Conservation (phyloP, 2,888 invertebrate species). For the Drosophila diplacantha region DNA sequence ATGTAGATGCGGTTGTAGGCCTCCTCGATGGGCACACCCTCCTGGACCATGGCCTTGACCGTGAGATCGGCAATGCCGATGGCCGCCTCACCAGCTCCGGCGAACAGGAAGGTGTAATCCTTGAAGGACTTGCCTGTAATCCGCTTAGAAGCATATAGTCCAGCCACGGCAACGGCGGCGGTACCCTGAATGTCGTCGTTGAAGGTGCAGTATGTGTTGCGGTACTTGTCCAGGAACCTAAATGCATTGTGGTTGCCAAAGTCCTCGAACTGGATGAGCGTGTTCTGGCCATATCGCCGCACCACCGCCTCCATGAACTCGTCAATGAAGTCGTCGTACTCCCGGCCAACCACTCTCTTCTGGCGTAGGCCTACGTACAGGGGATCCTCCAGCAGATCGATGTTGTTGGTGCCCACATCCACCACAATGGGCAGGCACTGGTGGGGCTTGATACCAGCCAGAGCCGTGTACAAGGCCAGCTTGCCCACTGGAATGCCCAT, state of each 20-base stretch:
- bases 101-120: constrained; percentile 93
- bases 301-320: constrained; percentile 98
- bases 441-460: constrained; percentile 97
- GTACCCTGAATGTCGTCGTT: constrained; percentile 99
- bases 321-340: constrained; percentile 95
- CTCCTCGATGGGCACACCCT: constrained; percentile 81
- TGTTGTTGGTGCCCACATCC: constrained; percentile 96
- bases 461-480: constrained; percentile 94
- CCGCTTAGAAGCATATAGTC: constrained; percentile 81
- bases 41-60: constrained; percentile 91
- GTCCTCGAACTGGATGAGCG: constrained; percentile 95
- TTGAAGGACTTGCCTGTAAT: constrained; percentile 84
- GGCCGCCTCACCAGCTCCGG: constrained; percentile 94
- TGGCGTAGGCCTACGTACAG: constrained; percentile 95
- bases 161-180: constrained; percentile 96
- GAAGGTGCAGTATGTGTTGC: constrained; percentile 95
- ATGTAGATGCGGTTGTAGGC: constrained; percentile 95
- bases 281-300: constrained; percentile 90
- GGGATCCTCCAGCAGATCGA: constrained; percentile 92
- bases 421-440: constrained; percentile 95
- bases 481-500: constrained; percentile 99
- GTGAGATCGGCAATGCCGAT: constrained; percentile 95
- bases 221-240: constrained; percentile 92
- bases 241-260: constrained; percentile 99
- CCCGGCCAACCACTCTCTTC: constrained; percentile 88